Percentiles rank a stretch among this genome's conserved stretches.
phyloP scores from a whole-genome alignment of 2,113 vertebrate genomes.

The Ardeotis arabs region DNA sequence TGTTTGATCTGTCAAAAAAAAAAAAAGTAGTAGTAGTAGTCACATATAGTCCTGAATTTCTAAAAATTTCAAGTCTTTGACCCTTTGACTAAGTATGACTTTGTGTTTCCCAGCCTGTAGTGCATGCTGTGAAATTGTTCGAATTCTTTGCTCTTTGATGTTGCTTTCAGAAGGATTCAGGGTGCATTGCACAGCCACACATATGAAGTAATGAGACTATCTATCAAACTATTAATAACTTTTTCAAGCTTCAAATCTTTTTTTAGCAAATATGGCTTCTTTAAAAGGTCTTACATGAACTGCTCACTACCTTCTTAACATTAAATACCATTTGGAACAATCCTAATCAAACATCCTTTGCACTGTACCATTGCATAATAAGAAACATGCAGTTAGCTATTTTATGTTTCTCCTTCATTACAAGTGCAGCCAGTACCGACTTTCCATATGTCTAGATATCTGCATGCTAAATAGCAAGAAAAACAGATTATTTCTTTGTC shows the following conservation, averaged over 20 bases:
- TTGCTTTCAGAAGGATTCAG: background rate
- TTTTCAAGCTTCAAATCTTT: background rate
- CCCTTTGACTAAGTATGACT: background rate
- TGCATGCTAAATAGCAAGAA: background rate
- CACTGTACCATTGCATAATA: background rate
- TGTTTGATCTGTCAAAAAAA: background rate
- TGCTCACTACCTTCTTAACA: background rate
- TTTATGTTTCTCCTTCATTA: background rate
- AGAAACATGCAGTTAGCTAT: background rate
- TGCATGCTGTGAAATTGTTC: background rate
- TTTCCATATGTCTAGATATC: background rate
- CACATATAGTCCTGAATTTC: background rate
- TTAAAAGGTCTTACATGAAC: background rate
- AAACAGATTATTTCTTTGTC: background rate
- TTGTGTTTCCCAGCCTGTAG: background rate
- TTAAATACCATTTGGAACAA: background rate
- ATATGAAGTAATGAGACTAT: background rate
- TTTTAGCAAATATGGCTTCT: background rate
- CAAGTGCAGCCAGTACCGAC: background rate
- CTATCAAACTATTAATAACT: background rate
- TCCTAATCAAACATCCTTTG: background rate
- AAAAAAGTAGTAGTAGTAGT: background rate
- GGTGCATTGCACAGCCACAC: background rate
- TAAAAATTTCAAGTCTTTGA: background rate
- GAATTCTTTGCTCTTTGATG: background rate